Evolutionary conservation across 2,113 vertebrate species (phyloP).

Genomic region (Lagopus muta): DNA sequence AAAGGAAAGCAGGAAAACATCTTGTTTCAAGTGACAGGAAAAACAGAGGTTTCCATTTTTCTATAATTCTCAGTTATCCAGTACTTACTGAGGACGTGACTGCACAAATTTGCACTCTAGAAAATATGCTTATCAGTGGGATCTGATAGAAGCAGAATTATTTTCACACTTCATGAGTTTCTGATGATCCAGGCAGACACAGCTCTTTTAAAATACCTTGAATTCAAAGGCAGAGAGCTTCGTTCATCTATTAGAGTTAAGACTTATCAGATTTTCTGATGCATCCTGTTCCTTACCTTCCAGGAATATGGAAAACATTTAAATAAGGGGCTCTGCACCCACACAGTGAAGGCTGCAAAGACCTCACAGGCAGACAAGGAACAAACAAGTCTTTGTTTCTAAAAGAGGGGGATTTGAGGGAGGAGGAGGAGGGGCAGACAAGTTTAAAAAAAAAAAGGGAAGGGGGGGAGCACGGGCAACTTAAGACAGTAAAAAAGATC

Average conservation of each 20-base stretch:
- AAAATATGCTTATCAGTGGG: background rate
- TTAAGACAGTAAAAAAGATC: constrained; percentile 17
- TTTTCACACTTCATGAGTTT: background rate
- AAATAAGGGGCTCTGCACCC: constrained; percentile 65
- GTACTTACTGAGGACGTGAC: background rate
- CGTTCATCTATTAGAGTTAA: constrained; percentile 3
- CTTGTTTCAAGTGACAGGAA: background rate
- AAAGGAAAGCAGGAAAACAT: background rate
- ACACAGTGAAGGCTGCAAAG: constrained; percentile 55
- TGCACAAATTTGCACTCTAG: background rate
- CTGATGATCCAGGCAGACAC: background rate
- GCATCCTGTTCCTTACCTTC: constrained; percentile 57
- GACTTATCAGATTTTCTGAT: constrained; percentile 37
- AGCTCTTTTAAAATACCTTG: background rate
- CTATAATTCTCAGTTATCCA: background rate
- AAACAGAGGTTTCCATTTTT: background rate
- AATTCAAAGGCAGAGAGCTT: background rate
- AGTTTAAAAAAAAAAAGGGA: background rate
- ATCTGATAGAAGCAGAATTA: background rate
- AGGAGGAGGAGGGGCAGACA: constrained; percentile 35
- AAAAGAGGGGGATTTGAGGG: constrained; percentile 51
- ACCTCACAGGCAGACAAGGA: constrained; percentile 80
- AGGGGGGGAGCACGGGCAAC: background rate
- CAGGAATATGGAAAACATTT: constrained; percentile 58
- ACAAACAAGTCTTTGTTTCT: constrained; percentile 80